A percentile compares a stretch with the other conserved stretches of the same genome.
Evolutionary conservation across 2,113 vertebrate genomes (phyloP).

Genomic region (Puntigrus tetrazona): DNA sequence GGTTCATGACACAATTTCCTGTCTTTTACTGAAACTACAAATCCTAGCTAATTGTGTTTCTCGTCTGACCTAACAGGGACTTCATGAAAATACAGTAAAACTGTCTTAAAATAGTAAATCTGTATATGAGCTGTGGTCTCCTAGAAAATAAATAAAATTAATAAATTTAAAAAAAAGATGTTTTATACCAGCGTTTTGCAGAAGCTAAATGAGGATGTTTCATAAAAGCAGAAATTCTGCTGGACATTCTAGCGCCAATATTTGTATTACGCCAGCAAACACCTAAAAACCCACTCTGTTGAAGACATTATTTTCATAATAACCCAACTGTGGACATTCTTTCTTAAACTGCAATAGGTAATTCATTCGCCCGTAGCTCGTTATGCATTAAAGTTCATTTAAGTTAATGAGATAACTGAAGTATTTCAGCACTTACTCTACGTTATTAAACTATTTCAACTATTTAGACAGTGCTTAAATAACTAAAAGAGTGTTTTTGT

Average conservation of each 20-base stretch:
- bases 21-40: background rate
- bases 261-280: background rate
- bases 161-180: too few relatives aligned
- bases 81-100: too few relatives aligned
- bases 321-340: background rate
- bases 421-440: too few relatives aligned
- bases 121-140: background rate
- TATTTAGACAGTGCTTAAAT: too few relatives aligned
- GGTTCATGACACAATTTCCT: background rate
- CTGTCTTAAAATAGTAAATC: background rate
- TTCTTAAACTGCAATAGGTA: background rate
- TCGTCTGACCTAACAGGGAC: background rate
- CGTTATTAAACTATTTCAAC: too few relatives aligned
- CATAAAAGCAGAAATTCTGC: background rate
- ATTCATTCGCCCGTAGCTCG: background rate
- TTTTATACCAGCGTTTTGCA: background rate
- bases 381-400: background rate
- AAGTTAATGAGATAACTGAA: background rate
- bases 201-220: background rate
- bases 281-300: constrained; percentile 40
- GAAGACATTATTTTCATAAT: constrained; percentile 14
- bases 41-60: background rate
- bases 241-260: background rate
- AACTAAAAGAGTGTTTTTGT: background rate
- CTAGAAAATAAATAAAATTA: too few relatives aligned